A percentile compares a stretch with the other conserved stretches of the same genome.
These are phyloP conservation scores for Monoplex corrugatus DNA, from an alignment of 2,888 invertebrate species.

Conservation along the genomic window DNA sequence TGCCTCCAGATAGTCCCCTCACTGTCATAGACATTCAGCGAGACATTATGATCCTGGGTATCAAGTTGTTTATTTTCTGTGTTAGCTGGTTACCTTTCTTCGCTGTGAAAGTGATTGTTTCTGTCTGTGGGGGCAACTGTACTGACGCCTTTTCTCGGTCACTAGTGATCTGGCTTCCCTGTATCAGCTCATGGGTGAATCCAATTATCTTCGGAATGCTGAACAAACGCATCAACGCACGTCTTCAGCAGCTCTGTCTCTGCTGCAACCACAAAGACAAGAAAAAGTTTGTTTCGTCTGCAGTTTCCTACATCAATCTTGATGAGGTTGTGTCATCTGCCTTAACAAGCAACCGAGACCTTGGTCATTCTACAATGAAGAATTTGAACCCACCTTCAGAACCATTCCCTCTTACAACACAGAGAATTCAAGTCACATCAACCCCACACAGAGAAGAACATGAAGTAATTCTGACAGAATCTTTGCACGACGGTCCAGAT, in stretches of 20 bases:
- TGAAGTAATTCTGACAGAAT: not conserved
- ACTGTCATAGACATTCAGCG: not conserved
- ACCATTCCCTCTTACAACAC: not conserved
- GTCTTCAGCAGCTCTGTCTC: conserved; percentile 1
- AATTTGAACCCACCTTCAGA: not conserved
- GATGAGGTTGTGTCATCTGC: not conserved
- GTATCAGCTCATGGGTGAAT: conserved; percentile 42
- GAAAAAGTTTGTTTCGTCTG: not conserved
- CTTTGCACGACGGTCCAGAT: not conserved
- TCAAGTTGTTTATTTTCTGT: conserved; percentile 33
- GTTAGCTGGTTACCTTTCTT: conserved; percentile 43
- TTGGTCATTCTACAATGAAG: not conserved
- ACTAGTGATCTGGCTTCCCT: conserved; percentile 30
- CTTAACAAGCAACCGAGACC: not conserved
- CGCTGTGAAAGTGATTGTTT: not conserved
- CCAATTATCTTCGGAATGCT: conserved; percentile 47
- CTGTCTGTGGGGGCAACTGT: not conserved
- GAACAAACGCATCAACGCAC: conserved; percentile 30
- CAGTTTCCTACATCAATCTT: not conserved
- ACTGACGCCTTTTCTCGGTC: not conserved
- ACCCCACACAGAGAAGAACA: not conserved
- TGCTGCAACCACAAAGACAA: not conserved
- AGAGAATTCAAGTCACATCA: not conserved
- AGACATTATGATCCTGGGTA: conserved; percentile 6
- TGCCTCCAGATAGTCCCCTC: not conserved